A percentile compares a stretch with the other conserved stretches of the same genome.
These are phyloP conservation scores for Rhinatrema bivittatum DNA, from an alignment of 2,797 vertebrate species.

Conservation along the genomic window DNA sequence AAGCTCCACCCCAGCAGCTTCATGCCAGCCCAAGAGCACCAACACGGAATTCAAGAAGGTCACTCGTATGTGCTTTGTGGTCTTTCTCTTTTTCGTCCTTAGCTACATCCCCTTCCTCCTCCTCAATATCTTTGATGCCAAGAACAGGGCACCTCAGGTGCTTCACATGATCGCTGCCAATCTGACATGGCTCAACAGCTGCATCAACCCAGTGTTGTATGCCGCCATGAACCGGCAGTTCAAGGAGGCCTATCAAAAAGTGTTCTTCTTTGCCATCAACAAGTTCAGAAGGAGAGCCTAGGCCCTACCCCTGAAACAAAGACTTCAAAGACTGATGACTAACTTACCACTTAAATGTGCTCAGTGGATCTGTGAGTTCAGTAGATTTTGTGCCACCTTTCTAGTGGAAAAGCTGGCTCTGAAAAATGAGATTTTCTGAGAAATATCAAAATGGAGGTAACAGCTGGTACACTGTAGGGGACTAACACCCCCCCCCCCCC, in stretches of 20 bases:
- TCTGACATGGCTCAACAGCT: constrained; percentile 83
- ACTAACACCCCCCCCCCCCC: too few species aligned
- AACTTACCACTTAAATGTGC: too few species aligned
- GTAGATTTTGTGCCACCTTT: too few species aligned
- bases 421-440: too few species aligned
- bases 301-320: too few species aligned
- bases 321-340: too few species aligned
- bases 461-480: too few species aligned
- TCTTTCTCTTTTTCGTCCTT: constrained; percentile 74
- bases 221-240: constrained; percentile 81
- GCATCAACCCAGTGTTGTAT: constrained; percentile 81
- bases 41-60: constrained; percentile 70
- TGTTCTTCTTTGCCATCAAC: constrained; percentile 43
- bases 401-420: too few species aligned
- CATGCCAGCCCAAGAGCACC: constrained; percentile 38
- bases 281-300: constrained; percentile 8
- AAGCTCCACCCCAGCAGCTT: neutral
- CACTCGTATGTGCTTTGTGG: constrained; percentile 77
- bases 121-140: constrained; percentile 68
- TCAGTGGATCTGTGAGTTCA: too few species aligned
- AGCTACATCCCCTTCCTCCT: constrained; percentile 76
- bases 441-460: too few species aligned
- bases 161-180: constrained; percentile 78
- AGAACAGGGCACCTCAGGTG: constrained; percentile 55
- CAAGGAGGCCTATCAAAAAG: constrained; percentile 58